A percentile compares a stretch with the other conserved stretches of the same genome.
Conservation (phyloP, 2,113 vertebrate species). For the Hyperopisus bebe region DNA sequence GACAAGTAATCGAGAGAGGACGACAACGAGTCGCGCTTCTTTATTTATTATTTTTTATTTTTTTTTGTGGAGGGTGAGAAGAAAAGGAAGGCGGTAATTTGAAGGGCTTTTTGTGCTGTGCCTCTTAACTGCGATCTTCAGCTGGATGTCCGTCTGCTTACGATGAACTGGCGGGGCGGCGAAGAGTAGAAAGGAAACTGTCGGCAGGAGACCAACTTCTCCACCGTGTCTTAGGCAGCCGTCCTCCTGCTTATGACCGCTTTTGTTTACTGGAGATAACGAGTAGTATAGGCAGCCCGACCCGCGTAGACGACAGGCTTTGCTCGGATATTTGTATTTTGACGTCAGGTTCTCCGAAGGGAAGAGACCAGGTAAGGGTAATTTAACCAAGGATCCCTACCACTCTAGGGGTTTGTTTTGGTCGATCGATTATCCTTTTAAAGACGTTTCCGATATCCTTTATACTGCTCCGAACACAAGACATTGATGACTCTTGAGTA, state of each 20-base stretch:
- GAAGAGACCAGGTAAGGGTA: background rate
- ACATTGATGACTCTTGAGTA: background rate
- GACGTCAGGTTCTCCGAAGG: background rate
- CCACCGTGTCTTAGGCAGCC: background rate
- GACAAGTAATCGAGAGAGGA: slow-evolving; percentile 5
- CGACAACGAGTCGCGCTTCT: background rate
- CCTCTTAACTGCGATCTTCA: background rate
- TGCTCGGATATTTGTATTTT: background rate
- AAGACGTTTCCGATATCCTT: background rate
- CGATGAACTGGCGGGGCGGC: background rate
- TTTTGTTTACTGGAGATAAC: background rate
- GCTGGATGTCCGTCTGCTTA: background rate
- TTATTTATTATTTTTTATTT: background rate
- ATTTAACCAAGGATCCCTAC: background rate
- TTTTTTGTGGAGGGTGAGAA: background rate
- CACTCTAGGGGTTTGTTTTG: background rate
- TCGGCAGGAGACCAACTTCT: background rate
- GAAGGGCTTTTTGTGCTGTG: background rate
- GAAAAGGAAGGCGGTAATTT: background rate
- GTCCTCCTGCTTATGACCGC: background rate
- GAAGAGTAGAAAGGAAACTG: background rate
- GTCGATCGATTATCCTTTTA: background rate
- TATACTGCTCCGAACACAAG: background rate
- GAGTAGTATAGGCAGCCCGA: background rate
- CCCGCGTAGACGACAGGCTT: background rate